phyloP scores from a whole-genome alignment of 1,140 invertebrate species.

The Eurosta solidaginis region DNA sequence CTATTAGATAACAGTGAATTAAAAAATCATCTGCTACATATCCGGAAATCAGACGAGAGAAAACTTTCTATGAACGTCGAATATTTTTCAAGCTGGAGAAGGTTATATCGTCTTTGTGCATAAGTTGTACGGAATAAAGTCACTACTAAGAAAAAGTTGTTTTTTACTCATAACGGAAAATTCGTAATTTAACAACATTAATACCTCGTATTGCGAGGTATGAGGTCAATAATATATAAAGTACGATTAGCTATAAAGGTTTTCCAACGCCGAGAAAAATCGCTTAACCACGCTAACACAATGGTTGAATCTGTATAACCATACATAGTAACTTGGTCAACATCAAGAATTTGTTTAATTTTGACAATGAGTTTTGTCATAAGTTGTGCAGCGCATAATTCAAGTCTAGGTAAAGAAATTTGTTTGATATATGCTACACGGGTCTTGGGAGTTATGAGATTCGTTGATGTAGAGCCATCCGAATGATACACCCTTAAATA shows the following conservation, averaged over 20 bases:
- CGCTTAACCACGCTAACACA: slow-evolving; percentile 33
- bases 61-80: too few relatives aligned
- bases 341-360: background rate
- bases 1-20: too few relatives aligned
- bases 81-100: too few relatives aligned
- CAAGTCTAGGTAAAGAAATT: slow-evolving; percentile 35
- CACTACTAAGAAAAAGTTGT: too few relatives aligned
- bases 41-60: too few relatives aligned
- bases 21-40: too few relatives aligned
- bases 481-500: slow-evolving; percentile 44
- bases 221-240: slow-evolving; percentile 38
- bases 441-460: slow-evolving; percentile 33
- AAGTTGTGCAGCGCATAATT: slow-evolving; percentile 38
- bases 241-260: slow-evolving; percentile 49
- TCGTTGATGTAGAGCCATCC: background rate
- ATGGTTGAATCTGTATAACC: slow-evolving; percentile 35
- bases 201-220: too few relatives aligned
- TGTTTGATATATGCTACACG: slow-evolving; percentile 33
- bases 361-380: slow-evolving; percentile 29
- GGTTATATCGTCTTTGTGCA: too few relatives aligned
- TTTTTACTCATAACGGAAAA: too few relatives aligned
- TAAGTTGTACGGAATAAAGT: too few relatives aligned
- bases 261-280: slow-evolving; percentile 35
- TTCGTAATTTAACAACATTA: too few relatives aligned
- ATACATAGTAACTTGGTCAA: background rate